Conservation (phyloP, 2,888 invertebrate genomes). For the Agrochola macilenta region DNA sequence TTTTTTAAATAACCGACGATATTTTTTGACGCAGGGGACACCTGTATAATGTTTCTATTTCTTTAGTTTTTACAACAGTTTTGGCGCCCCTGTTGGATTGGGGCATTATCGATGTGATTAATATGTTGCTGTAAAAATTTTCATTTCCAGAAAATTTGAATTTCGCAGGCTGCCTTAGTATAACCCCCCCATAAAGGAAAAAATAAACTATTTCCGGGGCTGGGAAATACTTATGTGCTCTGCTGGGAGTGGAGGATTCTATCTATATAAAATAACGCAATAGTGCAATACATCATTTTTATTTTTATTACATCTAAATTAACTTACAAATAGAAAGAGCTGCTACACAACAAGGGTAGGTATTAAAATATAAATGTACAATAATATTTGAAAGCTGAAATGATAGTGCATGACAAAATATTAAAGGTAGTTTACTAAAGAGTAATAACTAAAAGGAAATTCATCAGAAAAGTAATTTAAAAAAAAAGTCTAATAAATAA, state of each 20-base stretch:
- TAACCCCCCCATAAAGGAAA: too few species aligned
- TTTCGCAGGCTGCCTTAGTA: too few species aligned
- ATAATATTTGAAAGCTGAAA: slow-evolving; percentile 18
- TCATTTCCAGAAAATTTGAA: too few species aligned
- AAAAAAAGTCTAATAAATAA: slow-evolving; percentile 13
- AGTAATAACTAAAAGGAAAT: slow-evolving; percentile 2
- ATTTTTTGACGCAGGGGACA: too few species aligned
- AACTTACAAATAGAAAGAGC: slow-evolving; percentile 54
- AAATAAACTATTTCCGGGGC: too few species aligned
- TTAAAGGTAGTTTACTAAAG: slow-evolving; percentile 1
- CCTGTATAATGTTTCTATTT: too few species aligned
- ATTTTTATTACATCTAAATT: slow-evolving; percentile 47
- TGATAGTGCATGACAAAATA: slow-evolving; percentile 24
- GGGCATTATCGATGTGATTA: too few species aligned
- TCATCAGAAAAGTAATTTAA: not conserved
- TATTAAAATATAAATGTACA: slow-evolving; percentile 29
- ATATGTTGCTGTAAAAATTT: too few species aligned
- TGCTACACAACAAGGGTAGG: slow-evolving; percentile 48
- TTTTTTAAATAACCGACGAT: too few species aligned
- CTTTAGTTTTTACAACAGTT: too few species aligned
- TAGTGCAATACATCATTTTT: slow-evolving; percentile 45
- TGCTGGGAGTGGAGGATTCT: too few species aligned
- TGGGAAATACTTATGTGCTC: slow-evolving; percentile 4
- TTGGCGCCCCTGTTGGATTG: too few species aligned
- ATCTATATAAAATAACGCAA: slow-evolving; percentile 21